phyloP scores from a whole-genome alignment of 1,140 invertebrate genomes.

The Whitmania pigra region DNA sequence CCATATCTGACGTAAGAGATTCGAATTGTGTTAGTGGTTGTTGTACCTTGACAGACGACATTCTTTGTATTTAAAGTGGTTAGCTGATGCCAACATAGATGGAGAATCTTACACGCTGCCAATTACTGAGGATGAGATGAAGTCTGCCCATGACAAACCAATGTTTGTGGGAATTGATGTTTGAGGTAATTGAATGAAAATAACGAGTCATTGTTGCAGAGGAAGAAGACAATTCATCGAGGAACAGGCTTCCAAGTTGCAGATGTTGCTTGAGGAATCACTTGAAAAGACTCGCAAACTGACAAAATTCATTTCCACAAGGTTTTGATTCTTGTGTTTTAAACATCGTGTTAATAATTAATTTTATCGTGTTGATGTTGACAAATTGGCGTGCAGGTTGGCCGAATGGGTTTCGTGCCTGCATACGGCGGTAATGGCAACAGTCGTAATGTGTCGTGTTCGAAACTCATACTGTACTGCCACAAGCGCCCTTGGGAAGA shows the following conservation, averaged over 20 bases:
- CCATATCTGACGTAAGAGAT: too few relatives aligned
- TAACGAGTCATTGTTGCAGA: not conserved
- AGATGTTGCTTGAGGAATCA: not conserved
- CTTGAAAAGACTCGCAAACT: not conserved
- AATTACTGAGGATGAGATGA: not conserved
- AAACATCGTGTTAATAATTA: not conserved
- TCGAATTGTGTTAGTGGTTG: too few relatives aligned
- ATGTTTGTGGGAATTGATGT: not conserved
- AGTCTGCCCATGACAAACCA: constrained; percentile 5
- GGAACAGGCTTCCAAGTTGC: not conserved
- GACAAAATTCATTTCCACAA: constrained; percentile 4
- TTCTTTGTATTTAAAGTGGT: not conserved
- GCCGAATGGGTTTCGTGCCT: too few relatives aligned
- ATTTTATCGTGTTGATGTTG: too few relatives aligned
- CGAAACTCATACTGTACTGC: too few relatives aligned
- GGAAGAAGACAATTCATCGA: constrained; percentile 5
- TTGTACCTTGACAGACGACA: too few relatives aligned
- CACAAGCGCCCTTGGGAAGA: too few relatives aligned
- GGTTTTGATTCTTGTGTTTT: not conserved
- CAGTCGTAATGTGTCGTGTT: too few relatives aligned
- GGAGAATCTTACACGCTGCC: constrained; percentile 4
- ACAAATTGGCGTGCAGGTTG: too few relatives aligned
- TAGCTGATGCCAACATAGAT: not conserved
- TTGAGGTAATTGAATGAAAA: not conserved
- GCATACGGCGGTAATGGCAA: too few relatives aligned